Evolutionary conservation across 2,888 invertebrate genomes (phyloP), one percentile per base, ranked within the genome.

Genomic region (Julus scanicus): DNA sequence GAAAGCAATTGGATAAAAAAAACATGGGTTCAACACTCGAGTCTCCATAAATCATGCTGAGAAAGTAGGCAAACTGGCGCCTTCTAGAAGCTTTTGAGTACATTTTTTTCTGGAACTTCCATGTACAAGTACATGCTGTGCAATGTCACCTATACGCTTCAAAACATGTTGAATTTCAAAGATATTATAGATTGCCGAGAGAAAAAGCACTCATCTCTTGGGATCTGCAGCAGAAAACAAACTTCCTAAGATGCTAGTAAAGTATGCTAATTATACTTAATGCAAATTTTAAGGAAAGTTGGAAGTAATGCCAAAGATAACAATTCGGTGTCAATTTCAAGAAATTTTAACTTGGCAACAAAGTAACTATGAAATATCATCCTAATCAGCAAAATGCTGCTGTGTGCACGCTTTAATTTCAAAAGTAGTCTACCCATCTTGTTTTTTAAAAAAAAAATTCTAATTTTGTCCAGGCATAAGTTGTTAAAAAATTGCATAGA

Each of bases 31-130:
- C 71, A 29, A 9, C 29, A 71, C 29, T 29, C 9, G 20, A 13
- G 71, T 71, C 71, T 71, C 20, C 71, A 71, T 71, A 71, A 71
- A 71, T 71, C 71, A 71, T 71, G n/a, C 29, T 29, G 20, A 29
- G 29, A 71, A 29, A 71, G 71, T 13, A 71, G 29, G 71, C 71
- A 71, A 71, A 71, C 71, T 71, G 71, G 71, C 71, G 71, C 71
- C 71, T 71, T n/a, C 29, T 71, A 20, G 71, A 71, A 71, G 29
- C 29, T 71, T 71, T 29, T 71, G 6, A 71, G 71, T 71, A 20
- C 29, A 71, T 0, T 29, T 71, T 71, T 71, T 29, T 71, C 8
- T 13, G n/a, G 20, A 71, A 29, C n/a, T 71, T 11, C 71, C n/a
- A 71, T 71, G 29, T n/a, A 29, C 71, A 4, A 71, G n/a, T 71